These are phyloP conservation scores for Drosophila longiperda DNA, from an alignment of 2,888 invertebrate genomes.

Conservation along the genomic window DNA sequence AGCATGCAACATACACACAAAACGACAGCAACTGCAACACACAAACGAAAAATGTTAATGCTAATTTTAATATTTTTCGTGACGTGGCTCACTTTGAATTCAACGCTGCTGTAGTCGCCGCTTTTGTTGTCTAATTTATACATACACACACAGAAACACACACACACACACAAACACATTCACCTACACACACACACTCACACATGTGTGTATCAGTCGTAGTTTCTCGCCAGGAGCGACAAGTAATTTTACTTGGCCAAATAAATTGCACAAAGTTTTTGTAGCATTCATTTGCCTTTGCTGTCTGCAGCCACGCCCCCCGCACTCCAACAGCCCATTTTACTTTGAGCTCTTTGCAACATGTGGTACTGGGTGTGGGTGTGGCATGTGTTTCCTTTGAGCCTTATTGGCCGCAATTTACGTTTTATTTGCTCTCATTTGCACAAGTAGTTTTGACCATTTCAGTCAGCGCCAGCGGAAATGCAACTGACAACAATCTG, in stretches of 20 bases:
- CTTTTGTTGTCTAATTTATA: constrained; percentile 65
- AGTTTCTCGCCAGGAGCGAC: constrained; percentile 75
- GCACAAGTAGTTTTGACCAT: constrained; percentile 14
- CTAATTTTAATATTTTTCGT: constrained; percentile 84
- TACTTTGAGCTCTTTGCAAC: constrained; percentile 43
- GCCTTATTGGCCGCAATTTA: constrained; percentile 67
- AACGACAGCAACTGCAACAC: constrained; percentile 30
- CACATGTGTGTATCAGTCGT: constrained; percentile 42
- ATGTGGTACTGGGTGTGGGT: constrained; percentile 2
- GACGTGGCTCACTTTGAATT: constrained; percentile 78
- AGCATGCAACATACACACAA: constrained; percentile 19
- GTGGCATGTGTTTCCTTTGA: constrained; percentile 34
- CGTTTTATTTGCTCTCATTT: constrained; percentile 59
- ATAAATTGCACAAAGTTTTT: constrained; percentile 82
- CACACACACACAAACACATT: constrained; percentile 5
- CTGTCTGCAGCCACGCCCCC: constrained; percentile 34
- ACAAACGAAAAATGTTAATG: constrained; percentile 72
- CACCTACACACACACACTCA: constrained; percentile 4
- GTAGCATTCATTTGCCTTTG: constrained; percentile 57
- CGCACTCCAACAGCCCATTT: constrained; percentile 1
- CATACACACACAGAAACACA: constrained; percentile 21
- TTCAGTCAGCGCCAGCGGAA: neutral
- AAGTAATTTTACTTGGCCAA: constrained; percentile 82
- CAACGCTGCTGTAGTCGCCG: constrained; percentile 55
- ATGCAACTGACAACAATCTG: neutral